These are phyloP conservation scores for Pipa parva DNA, from an alignment of 2,113 vertebrate genomes.

Conservation along the genomic window DNA sequence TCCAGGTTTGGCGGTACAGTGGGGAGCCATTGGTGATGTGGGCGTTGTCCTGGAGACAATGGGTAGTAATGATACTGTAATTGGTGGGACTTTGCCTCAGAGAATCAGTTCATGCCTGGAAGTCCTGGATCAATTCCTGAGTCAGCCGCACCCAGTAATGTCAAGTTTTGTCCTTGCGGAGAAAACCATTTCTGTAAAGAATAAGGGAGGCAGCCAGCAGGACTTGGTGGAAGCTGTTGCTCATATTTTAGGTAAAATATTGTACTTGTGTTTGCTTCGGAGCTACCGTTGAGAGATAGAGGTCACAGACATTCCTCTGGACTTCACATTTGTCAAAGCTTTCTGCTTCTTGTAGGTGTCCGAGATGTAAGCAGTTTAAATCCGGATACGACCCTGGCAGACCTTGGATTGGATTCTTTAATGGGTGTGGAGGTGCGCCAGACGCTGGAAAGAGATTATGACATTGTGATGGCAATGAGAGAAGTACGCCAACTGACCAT, in stretches of 20 bases:
- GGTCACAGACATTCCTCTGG: too few relatives aligned
- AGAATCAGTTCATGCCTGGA: constrained; percentile 86
- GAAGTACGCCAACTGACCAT: constrained; percentile 86
- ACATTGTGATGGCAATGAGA: constrained; percentile 83
- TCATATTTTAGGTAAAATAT: constrained; percentile 81
- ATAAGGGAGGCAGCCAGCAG: constrained; percentile 55
- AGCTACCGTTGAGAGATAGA: too few relatives aligned
- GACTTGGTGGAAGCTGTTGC: constrained; percentile 82
- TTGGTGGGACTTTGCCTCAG: constrained; percentile 85
- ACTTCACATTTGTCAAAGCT: neutral
- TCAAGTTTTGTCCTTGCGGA: constrained; percentile 93
- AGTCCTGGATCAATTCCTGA: constrained; percentile 85
- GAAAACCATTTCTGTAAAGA: constrained; percentile 53
- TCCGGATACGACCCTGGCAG: constrained; percentile 75
- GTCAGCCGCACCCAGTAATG: constrained; percentile 74
- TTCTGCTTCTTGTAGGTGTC: constrained; percentile 65
- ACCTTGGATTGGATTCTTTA: constrained; percentile 90
- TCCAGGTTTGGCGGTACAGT: constrained; percentile 83
- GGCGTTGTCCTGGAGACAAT: constrained; percentile 79
- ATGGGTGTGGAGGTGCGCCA: constrained; percentile 97
- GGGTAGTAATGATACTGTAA: constrained; percentile 71
- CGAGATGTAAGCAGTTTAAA: constrained; percentile 76
- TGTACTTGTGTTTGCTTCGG: neutral
- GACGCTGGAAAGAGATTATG: constrained; percentile 82
- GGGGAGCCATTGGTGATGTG: constrained; percentile 94